Conservation (phyloP, 2,797 vertebrate species). For the Dallia pectoralis region DNA sequence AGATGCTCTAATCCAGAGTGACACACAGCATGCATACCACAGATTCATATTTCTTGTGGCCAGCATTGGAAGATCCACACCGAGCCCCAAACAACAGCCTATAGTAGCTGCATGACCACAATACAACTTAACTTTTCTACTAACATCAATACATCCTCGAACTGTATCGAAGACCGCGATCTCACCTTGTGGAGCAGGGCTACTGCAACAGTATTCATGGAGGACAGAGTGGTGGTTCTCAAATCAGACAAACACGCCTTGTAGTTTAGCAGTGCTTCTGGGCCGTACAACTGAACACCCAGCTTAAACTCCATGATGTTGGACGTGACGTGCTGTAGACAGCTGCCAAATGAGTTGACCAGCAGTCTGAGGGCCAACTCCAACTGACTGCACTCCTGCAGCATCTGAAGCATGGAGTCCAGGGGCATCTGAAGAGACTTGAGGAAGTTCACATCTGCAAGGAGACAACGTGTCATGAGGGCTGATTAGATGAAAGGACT, state of each 20-base stretch:
- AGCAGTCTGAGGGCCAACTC: slow-evolving; percentile 85
- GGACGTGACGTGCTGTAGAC: slow-evolving; percentile 83
- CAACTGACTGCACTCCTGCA: slow-evolving; percentile 91
- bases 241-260: slow-evolving; percentile 67
- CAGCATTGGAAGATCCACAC: too few species aligned
- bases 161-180: neutral
- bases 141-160: neutral
- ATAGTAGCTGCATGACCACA: neutral
- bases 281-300: slow-evolving; percentile 75
- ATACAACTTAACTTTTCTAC: neutral
- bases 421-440: slow-evolving; percentile 73
- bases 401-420: slow-evolving; percentile 79
- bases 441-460: slow-evolving; percentile 71
- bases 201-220: slow-evolving; percentile 71
- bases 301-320: slow-evolving; percentile 79
- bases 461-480: slow-evolving; percentile 27
- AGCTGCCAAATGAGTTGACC: slow-evolving; percentile 78
- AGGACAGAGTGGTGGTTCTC: slow-evolving; percentile 67
- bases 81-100: neutral
- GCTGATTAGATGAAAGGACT: neutral
- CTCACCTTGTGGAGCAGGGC: slow-evolving; percentile 65
- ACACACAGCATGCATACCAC: too few species aligned
- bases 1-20: too few species aligned
- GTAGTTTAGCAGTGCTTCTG: slow-evolving; percentile 67
- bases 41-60: too few species aligned